Evolutionary conservation across 2,113 vertebrate genomes (phyloP), one percentile per base, ranked within the genome.

Genomic region (Chaenogobius annularis): DNA sequence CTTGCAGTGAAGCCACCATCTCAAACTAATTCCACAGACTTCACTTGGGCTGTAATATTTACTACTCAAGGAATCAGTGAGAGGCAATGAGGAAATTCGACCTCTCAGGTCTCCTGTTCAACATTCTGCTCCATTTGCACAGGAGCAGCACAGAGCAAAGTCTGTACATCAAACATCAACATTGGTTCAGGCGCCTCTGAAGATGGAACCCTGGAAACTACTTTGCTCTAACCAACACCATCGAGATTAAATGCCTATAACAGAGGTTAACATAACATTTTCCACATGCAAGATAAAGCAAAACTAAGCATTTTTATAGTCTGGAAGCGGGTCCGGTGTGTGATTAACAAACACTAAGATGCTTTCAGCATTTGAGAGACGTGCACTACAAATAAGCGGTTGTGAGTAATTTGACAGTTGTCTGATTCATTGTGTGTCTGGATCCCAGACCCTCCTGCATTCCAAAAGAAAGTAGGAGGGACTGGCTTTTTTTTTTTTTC

Each of bases 1-100:
- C 3, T 40, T 40, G 37, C 37, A 1, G 37, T 40, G 37, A 40
- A 40, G 37, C 37, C 37, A 40, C 37, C 82, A 87, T 79, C 64
- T 63, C 37, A 75, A 35, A 56, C 76, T 54, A 68, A 65, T 13
- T 0, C 44, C 75, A 70, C 69, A 75, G 74, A 65, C 68, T 37
- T 61, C 67, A 47, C 13, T 22, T 37, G 26, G 72, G 70, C 0
- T 15, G 3, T 74, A 79, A 74, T 74, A 44, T 72, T 75, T 74
- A 22, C 66, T 74, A 22, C 66, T 69, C 40, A 31, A 10, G 15
- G 48, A 37, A 26, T 55, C 66, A 14, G 50, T 70, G 22, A 0
- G 20, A n/a, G 46, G 7, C 23, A 31, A 23, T 59, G 23, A 7
- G 10, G 13, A 59, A 4, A 31, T 23, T 23, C 6, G 22, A 26